phyloP scores from a whole-genome alignment of 2,888 invertebrate genomes.

The Hermaeophaga mercurialis region DNA sequence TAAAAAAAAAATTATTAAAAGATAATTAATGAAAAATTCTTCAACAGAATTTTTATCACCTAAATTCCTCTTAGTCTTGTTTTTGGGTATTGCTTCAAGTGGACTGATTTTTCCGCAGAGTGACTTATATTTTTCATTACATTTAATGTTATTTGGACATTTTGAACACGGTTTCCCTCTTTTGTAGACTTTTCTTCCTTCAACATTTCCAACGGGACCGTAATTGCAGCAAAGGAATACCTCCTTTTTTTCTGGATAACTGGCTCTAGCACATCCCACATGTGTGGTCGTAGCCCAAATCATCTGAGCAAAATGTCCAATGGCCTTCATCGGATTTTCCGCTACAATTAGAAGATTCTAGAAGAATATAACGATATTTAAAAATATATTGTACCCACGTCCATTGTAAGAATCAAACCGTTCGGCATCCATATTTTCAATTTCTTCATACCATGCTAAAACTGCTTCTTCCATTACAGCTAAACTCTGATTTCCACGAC shows the following conservation, averaged over 20 bases:
- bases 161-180: slow-evolving; percentile 3
- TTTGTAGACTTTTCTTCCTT: background rate
- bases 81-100: background rate
- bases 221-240: slow-evolving; percentile 20
- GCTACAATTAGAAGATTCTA: too few species aligned
- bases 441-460: background rate
- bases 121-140: background rate
- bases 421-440: background rate
- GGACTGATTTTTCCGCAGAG: slow-evolving; percentile 2
- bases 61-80: background rate
- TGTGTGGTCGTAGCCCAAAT: slow-evolving; percentile 32
- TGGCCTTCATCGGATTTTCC: background rate
- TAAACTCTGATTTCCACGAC: background rate
- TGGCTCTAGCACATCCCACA: slow-evolving; percentile 31
- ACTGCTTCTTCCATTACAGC: background rate
- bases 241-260: background rate
- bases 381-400: too few species aligned
- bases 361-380: too few species aligned
- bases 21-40: too few species aligned
- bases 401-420: background rate
- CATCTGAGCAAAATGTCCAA: slow-evolving; percentile 33
- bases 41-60: too few species aligned
- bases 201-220: background rate
- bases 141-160: background rate
- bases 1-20: background rate